Evolutionary conservation across 2,797 vertebrate genomes (phyloP), one percentile per base, ranked within the genome.

Genomic region (Bradypus variegatus): DNA sequence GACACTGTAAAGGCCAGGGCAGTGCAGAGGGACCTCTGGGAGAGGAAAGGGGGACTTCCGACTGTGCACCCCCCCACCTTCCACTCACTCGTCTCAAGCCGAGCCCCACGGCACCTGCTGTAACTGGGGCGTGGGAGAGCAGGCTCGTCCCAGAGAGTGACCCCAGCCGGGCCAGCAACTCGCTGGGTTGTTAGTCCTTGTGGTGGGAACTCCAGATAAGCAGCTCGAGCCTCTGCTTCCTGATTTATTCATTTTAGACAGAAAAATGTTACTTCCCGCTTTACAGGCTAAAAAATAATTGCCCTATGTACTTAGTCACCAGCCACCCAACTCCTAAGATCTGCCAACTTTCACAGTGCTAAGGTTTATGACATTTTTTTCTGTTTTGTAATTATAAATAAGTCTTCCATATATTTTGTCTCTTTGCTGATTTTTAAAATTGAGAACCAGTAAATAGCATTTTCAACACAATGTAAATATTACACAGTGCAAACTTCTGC

Each of bases 231-330:
- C 0, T 73, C 69, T 29, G 16, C 15, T 16, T 89, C 77, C 33
- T 18, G 33, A 33, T 55, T 13, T 62, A 5, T 50, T 64, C 6
- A 0, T 62, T 81, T 77, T 27, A n/a, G 53, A 48, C 55, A 14
- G 21, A 50, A 60, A 53, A 60, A 33, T 0, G 0, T 14, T 2
- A 29, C 36, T 38, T 16, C 38, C 18, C 1, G 16, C 69, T 36
- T 5, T 0, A 2, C 3, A 38, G 38, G 45, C 2, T 31, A 41
- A 31, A 8, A 23, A 15, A 4, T 0, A 0, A 3, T 2, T 0
- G 5, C 19, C 15, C 38, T 2, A 6, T 8, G 1, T 1, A n/a
- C 1, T 21, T 21, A 23, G 2, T 8, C 10, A 23, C 8, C 2
- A 1, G 53, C 25, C 0, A 3, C 75, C 25, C 7, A 0, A 18